These are phyloP conservation scores for Mastigias papua DNA, from an alignment of 30 jellyfish, hydroid and myxozoan genomes.

Conservation along the genomic window DNA sequence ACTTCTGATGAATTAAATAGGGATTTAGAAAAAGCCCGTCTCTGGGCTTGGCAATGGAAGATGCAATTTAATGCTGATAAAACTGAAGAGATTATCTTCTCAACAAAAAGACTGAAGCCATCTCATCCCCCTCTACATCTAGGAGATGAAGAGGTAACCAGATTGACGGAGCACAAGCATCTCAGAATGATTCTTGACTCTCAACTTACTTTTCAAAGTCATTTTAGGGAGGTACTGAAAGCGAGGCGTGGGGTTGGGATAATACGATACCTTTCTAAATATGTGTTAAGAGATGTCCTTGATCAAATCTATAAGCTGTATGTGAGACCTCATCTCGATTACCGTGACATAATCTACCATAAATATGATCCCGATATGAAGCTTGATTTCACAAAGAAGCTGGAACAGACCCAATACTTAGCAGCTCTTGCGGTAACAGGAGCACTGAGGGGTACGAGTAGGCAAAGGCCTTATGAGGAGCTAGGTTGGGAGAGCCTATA, in stretches of 20 bases:
- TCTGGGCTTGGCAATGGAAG: not conserved
- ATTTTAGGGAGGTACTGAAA: not conserved
- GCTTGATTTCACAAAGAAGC: not conserved
- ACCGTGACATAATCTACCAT: slow-evolving; percentile 17
- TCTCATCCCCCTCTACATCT: not conserved
- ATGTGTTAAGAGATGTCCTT: slow-evolving; percentile 24
- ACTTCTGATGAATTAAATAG: not conserved
- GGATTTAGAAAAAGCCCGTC: not conserved
- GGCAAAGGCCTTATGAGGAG: slow-evolving; percentile 37
- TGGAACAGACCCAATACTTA: not conserved
- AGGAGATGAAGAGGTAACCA: not conserved
- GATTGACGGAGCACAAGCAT: not conserved
- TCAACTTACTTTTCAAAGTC: not conserved
- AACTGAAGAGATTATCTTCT: not conserved
- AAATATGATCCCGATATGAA: slow-evolving; percentile 1
- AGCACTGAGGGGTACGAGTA: slow-evolving; percentile 39
- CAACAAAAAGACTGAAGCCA: not conserved
- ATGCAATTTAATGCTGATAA: not conserved
- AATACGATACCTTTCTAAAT: slow-evolving; percentile 5
- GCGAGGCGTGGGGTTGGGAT: slow-evolving; percentile 24
- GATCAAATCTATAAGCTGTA: slow-evolving; percentile 15
- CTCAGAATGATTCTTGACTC: not conserved
- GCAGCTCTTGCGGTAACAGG: slow-evolving; percentile 36
- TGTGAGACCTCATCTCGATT: slow-evolving; percentile 17
- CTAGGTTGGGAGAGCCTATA: slow-evolving; percentile 53